Evolutionary conservation across 2,113 vertebrate species (phyloP), one percentile per base, ranked within the genome.

Genomic region (Rhinoderma darwinii): DNA sequence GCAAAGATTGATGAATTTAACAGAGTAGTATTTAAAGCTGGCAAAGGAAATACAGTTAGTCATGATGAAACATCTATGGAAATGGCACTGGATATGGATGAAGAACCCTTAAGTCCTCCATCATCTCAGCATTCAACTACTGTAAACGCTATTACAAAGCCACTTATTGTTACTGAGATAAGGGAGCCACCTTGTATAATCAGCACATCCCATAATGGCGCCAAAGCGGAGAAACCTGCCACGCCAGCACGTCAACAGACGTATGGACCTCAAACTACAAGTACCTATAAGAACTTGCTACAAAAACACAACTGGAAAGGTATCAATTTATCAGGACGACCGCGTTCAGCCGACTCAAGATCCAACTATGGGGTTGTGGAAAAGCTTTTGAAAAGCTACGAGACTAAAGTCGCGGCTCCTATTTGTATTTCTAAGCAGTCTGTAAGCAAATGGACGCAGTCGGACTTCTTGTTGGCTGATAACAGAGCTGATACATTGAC

Each of bases 361-460:
- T 99, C 98, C 0, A 98, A 99, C 92, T 98, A 99, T 11, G 96
- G 97, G 10, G 97, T 97, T 66, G 94, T 98, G 86, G 97, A 98
- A 91, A 96, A 96, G 91, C 96, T 98, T 90, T 90, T 99, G 89
- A 98, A 96, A 94, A 97, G 94, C 88, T 98, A 97, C 63, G 96
- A 98, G 90, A 95, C 91, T 72, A 92, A 95, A 61, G 8, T 79
- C 1, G 93, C 70, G 35, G 89, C 92, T 90, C 91, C 94, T 80
- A 56, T 89, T 0, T 92, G 91, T 88, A 92, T 88, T 82, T 84
- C 75, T 25, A 93, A 91, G 5, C 85, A 88, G 85, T 90, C 84
- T 82, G 89, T 80, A 86, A 90, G 92, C 78, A 91, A 91, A 35
- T 88, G 93, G 92, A 88, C 88, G 82, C 37, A 83, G 79, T 92